Conservation (phyloP, 2,797 vertebrate species). For the Falco novaeseelandiae region DNA sequence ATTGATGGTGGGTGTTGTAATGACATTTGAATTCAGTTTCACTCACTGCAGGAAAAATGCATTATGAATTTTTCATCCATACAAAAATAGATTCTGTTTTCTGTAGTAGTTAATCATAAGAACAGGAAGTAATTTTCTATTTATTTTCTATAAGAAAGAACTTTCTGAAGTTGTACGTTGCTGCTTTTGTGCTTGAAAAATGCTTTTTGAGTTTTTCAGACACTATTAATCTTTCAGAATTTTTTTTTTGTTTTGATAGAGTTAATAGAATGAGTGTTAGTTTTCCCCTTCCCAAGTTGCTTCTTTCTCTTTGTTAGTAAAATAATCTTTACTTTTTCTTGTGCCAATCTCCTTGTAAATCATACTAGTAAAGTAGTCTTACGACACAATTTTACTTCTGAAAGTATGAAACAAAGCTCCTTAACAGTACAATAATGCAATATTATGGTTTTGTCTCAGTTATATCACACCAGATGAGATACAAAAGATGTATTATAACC, state of each 20-base stretch:
- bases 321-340: neutral
- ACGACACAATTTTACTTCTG: neutral
- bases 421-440: neutral
- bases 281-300: neutral
- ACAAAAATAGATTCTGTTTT: neutral
- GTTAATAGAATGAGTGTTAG: neutral
- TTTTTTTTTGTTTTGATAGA: neutral
- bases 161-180: neutral
- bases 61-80: neutral
- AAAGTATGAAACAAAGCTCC: neutral
- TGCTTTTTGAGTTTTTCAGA: neutral
- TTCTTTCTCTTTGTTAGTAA: neutral
- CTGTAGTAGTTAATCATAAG: neutral
- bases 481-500: neutral
- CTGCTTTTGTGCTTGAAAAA: neutral
- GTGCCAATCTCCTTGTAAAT: neutral
- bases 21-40: neutral
- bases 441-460: neutral
- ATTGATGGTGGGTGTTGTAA: neutral
- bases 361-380: neutral
- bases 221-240: neutral
- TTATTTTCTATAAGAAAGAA: neutral
- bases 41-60: neutral
- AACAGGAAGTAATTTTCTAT: neutral
- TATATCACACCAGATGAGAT: neutral